Base-by-base conservation (phyloP, 2,888 invertebrate species). In the Drosophila nr. perissopoda region DNA sequence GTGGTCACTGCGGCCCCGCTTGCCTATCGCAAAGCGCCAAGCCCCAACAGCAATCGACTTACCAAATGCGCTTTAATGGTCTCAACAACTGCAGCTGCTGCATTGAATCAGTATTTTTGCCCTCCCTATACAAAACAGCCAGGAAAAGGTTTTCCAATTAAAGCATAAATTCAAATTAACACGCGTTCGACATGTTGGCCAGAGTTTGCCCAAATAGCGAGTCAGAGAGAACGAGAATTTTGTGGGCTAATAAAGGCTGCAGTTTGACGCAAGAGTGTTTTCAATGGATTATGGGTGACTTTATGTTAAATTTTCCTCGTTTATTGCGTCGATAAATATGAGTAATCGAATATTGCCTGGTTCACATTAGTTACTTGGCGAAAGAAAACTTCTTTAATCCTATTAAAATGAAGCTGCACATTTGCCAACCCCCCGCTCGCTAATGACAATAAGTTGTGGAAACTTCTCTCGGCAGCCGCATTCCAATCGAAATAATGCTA, bases 151-250 rank as follows among this genome's bases (percentile, higher is more conserved):
- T 66, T 61, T 61, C 74, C 88, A 87, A 90, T 90, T 87, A 83
- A 86, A 78, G 81, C 77, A 82, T 81, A 88, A 82, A 83, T 82
- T 83, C 75, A 74, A 86, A 90, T 84, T 84, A 83, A 77, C 82
- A 81, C 69, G 78, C 71, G 76, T 74, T 64, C 71, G 59, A 64
- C 54, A 65, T 66, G 75, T 69, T 68, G 63, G 31, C 13, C 38
- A 29, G 51, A 56, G 38, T n/a, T 38, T 38, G 27, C 2, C 38
- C 18, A 46, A 46, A 25, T 16, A 25, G 2, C 42, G 52, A 29
- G 31, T 33, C 21, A 57, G 31, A 42, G 42, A 31, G 31, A 51
- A n/a, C 6, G 49, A 29, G 18, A 21, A 31, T 21, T 62, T 61
- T 34, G 34, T n/a, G 38, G 4, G 18, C 18, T 10, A 52, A 34